Base-by-base conservation (phyloP, 2,113 vertebrate species). In the Calyptommatus sinebrachiatus region DNA sequence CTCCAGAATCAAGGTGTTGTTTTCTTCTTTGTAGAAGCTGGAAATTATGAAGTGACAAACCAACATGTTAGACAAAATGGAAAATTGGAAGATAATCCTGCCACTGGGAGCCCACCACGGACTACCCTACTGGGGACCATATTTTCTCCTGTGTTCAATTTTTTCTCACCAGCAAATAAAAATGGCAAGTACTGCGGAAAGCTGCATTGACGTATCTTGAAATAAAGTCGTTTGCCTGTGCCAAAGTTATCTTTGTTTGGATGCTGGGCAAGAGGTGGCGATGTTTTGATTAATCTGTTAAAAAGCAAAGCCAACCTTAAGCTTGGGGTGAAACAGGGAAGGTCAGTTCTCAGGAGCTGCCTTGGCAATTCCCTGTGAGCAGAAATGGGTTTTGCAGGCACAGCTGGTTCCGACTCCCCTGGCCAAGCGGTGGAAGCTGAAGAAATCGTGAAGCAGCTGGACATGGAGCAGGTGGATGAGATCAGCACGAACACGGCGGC, bases 101-200 rank as follows among this genome's bases (percentile, higher is more conserved):
- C 95, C 78, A 88, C 95, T 46, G 93, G 92, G 88, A 99, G 96
- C 82, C 97, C 97, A 61, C 97, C 97, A 35, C 96, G 98, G 87
- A 98, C 97, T 69, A 97, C 97, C 0, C 94, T 99, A 87, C 93
- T 99, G 87, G 98, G 97, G 89, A 99, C 98, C 88, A 99, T 99
- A 92, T 99, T 99, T 94, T 99, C 97, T 88, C 98, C 98, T 0
- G 98, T 99, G 86, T 99, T 99, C 92, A 99, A 98, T 94, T 99
- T 98, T 92, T 99, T 99, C 94, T 99, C 98, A 95, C 96, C 97
- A 96, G 95, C 97, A 96, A 99, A 96, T 93, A 99, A 99, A 95
- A 99, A 97, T 95, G 97, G 98, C 98, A 91, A 91, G 86, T 92
- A 28, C 71, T 71, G 73, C 21, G 14, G 16, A 12, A 73, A 74